Evolutionary conservation across 2,113 vertebrate species (phyloP), one percentile per base, ranked within the genome.

Genomic region (Arothron firmamentum): DNA sequence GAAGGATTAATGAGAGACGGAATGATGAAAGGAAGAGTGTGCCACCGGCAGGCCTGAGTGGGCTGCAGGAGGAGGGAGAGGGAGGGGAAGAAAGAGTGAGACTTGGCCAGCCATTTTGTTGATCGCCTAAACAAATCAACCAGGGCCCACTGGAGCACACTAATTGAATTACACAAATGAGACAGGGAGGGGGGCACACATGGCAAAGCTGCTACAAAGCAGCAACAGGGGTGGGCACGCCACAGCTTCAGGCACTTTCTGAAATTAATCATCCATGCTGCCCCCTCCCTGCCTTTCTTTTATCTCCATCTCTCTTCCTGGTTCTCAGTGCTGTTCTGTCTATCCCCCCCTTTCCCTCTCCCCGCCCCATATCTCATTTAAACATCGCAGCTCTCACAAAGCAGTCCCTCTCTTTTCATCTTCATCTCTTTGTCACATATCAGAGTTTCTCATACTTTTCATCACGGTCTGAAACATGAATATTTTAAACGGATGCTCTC

Each of bases 101-200:
- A 75, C 58, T 81, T 70, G 68, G 79, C 80, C 74, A 71, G 81
- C 67, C 65, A 81, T 85, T 86, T 89, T 86, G 84, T 85, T 88
- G 85, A 88, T 85, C 50, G 72, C 80, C 85, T 80, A 87, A 88
- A 89, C 86, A 86, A 88, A 90, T 90, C 88, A 89, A 89, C 89
- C 87, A 88, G 80, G 74, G 77, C 72, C 77, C 64, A 70, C 80
- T 81, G 83, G 87, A 77, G 65, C 80, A 77, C 78, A 71, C 83
- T 89, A 90, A 91, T 89, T 90, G 87, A 90, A 90, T 90, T 88
- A 89, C 88, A 87, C 82, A 82, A 87, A 86, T 87, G 74, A 82
- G 79, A 84, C 81, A 70, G 45, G 41, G 72, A 41, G 69, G 53
- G 60, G 64, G 56, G 59, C 62, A 58, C 66, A 80, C 74, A 78